Base-by-base conservation (phyloP, 2,888 invertebrate genomes). In the Troides aeacus region DNA sequence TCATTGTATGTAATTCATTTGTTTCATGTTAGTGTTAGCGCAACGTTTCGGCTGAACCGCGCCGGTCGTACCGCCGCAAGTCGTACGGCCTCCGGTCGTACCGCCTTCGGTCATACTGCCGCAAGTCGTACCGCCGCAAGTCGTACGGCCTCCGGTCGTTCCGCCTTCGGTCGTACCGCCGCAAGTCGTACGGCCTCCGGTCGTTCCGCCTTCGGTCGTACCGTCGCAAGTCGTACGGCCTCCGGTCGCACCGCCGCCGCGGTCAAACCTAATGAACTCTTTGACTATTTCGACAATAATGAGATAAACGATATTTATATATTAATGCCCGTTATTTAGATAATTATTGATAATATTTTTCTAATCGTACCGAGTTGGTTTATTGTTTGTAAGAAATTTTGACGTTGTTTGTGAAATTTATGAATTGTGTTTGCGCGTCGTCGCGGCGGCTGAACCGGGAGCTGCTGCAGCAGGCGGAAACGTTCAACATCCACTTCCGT, bases 331-430 rank as follows among this genome's bases (percentile, higher is more conserved):
- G 75, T 73, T 73, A 72, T 71, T 72, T 70, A 66, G 62, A 69
- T 70, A 30, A 30, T 30, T 30, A 72, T 74, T 73, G 74, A 73
- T 70, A 74, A 53, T 17, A 18, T 17, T 75, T 65, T 21, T 72
- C 2, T 59, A 59, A 23, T 59, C 74, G 73, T 74, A 72, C 74
- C 72, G 74, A 74, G 79, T 76, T 77, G 73, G 77, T 83, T 82
- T 84, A 81, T 82, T 88, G 85, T 88, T 89, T 87, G 77, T 84
- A 81, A 72, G 77, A 77, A 76, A 79, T 83, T 82, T 83, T 87
- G 86, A 88, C 86, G 80, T 85, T 85, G 78, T 86, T 84, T 84
- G 79, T 83, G 83, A 88, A 82, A 86, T 84, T 82, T 82, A 87
- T 84, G 81, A 83, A 85, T 87, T 89, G 83, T 85, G 86, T 89